A percentile compares a stretch with the other conserved stretches of the same genome.
Conservation (phyloP, 2,888 invertebrate genomes). For the Diplazon laetatorius region DNA sequence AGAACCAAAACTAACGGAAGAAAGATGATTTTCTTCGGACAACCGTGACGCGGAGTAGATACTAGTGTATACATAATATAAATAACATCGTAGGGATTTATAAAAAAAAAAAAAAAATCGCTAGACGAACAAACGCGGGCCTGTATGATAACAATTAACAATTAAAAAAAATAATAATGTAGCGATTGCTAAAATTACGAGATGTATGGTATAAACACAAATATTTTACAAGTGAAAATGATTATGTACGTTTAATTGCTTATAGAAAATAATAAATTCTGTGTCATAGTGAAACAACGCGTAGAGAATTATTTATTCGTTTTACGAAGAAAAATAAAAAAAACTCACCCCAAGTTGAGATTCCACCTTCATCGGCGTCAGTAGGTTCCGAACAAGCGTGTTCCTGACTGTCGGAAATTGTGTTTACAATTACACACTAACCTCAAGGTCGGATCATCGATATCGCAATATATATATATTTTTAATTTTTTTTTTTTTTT, state of each 20-base stretch:
- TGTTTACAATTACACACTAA: background rate
- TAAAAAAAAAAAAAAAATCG: slow-evolving; percentile 47
- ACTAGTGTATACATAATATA: slow-evolving; percentile 34
- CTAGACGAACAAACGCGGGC: slow-evolving; percentile 72
- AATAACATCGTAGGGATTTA: slow-evolving; percentile 67
- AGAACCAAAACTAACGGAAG: slow-evolving; percentile 25
- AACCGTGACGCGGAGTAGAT: slow-evolving; percentile 55
- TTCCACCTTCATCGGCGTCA: background rate
- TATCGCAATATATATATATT: too few relatives aligned
- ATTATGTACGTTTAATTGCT: slow-evolving; percentile 80
- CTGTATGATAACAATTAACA: slow-evolving; percentile 73
- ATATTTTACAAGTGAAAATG: slow-evolving; percentile 81
- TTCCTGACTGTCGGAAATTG: background rate
- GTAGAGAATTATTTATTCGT: slow-evolving; percentile 1
- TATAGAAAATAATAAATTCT: slow-evolving; percentile 80
- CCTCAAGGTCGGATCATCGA: slow-evolving; percentile 36
- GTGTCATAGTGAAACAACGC: slow-evolving; percentile 74
- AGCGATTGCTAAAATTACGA: slow-evolving; percentile 65
- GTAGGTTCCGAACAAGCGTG: slow-evolving; percentile 1
- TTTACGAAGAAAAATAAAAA: too few relatives aligned
- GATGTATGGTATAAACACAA: slow-evolving; percentile 71
- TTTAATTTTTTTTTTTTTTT: too few relatives aligned
- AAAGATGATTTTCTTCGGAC: slow-evolving; percentile 60
- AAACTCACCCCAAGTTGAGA: too few relatives aligned
- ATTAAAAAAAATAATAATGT: slow-evolving; percentile 56